Conservation (phyloP, 2,888 invertebrate genomes). For the Cephus spinipes region DNA sequence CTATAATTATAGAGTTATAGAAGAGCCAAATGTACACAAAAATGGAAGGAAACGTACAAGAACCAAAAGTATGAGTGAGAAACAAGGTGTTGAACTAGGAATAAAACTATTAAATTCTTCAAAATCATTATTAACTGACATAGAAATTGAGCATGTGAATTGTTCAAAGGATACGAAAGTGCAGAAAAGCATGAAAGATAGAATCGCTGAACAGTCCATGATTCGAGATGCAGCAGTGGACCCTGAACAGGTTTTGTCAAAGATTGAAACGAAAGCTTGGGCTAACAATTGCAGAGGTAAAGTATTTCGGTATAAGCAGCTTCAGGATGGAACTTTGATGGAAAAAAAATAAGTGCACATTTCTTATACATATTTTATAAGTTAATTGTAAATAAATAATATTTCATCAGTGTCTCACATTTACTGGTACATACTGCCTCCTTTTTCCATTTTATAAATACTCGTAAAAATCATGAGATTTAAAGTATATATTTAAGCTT, state of each 20-base stretch:
- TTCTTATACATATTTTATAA: not conserved
- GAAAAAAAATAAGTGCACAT: conserved; percentile 32
- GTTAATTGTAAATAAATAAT: not conserved
- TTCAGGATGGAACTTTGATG: conserved; percentile 41
- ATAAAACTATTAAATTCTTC: conserved; percentile 49
- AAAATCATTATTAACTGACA: conserved; percentile 22
- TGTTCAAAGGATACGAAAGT: not conserved
- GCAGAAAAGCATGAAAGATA: conserved; percentile 16
- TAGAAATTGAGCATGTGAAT: conserved; percentile 10
- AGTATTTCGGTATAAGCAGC: conserved; percentile 53
- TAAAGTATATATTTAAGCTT: too few relatives aligned
- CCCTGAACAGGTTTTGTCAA: conserved; percentile 46
- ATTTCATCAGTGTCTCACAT: too few relatives aligned
- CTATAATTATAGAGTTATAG: not conserved
- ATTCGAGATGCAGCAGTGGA: conserved; percentile 48
- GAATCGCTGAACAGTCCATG: conserved; percentile 21
- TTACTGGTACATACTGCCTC: too few relatives aligned
- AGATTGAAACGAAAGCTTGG: conserved; percentile 49
- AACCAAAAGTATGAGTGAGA: conserved; percentile 10
- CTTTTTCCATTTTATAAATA: too few relatives aligned
- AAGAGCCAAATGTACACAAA: conserved; percentile 5
- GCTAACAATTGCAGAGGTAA: conserved; percentile 39
- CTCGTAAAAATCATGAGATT: too few relatives aligned
- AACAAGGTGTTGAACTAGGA: conserved; percentile 28
- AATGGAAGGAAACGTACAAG: conserved; percentile 14